These are phyloP conservation scores for Myathropa florea DNA, from an alignment of 2,888 invertebrate species.

Conservation along the genomic window DNA sequence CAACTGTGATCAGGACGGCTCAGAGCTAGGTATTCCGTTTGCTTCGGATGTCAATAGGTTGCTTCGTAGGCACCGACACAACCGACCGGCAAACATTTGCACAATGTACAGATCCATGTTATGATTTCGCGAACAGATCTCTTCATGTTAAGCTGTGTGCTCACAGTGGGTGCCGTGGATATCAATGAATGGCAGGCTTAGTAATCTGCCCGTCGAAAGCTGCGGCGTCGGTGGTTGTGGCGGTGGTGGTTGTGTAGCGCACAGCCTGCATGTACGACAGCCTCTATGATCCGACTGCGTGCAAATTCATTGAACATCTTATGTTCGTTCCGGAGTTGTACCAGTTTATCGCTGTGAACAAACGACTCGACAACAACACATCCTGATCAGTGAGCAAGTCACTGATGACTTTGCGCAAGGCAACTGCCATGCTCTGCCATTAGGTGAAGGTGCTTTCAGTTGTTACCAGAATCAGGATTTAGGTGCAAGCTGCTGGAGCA, in stretches of 20 bases:
- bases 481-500: not conserved
- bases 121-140: constrained; percentile 74
- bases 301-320: constrained; percentile 71
- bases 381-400: constrained; percentile 60
- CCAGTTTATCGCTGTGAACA: constrained; percentile 71
- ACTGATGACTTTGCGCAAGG: constrained; percentile 18
- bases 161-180: constrained; percentile 70
- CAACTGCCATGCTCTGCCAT: constrained; percentile 1
- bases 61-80: constrained; percentile 66
- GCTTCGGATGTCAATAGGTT: constrained; percentile 68
- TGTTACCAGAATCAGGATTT: constrained; percentile 19
- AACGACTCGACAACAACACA: constrained; percentile 67
- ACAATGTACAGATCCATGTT: constrained; percentile 74
- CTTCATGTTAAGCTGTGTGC: constrained; percentile 72
- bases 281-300: constrained; percentile 68
- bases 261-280: constrained; percentile 61
- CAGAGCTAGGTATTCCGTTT: constrained; percentile 61
- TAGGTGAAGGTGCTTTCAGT: not conserved
- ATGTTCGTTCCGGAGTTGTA: constrained; percentile 63
- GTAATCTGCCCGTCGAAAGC: constrained; percentile 32
- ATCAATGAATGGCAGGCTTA: constrained; percentile 65
- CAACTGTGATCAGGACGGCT: constrained; percentile 70
- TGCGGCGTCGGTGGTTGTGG: not conserved
- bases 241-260: constrained; percentile 25
- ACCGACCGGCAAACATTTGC: constrained; percentile 71